Conservation (phyloP, 2,888 invertebrate genomes). For the Xiphydria camelus region DNA sequence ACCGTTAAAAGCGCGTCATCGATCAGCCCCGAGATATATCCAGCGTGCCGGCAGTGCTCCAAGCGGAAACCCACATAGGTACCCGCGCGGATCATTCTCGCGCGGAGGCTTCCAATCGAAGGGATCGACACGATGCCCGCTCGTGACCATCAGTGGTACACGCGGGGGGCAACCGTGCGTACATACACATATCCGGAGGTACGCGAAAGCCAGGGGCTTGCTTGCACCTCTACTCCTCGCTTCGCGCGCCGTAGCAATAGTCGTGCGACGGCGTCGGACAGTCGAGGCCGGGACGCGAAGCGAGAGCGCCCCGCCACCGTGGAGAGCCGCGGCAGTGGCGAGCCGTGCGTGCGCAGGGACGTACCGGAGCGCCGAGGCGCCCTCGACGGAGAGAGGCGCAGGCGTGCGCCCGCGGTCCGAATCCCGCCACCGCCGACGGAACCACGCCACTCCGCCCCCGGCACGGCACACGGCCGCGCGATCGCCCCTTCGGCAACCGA, state of each 20-base stretch:
- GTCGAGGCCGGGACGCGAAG: neutral
- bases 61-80: too few relatives aligned
- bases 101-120: too few relatives aligned
- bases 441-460: constrained; percentile 53
- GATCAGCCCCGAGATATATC: too few relatives aligned
- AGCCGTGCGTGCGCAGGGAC: neutral
- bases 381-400: constrained; percentile 36
- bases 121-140: too few relatives aligned
- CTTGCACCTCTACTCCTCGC: constrained; percentile 8
- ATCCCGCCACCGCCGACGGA: constrained; percentile 52
- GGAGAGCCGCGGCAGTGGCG: neutral
- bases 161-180: too few relatives aligned
- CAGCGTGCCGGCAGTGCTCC: too few relatives aligned
- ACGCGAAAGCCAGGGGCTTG: constrained; percentile 1
- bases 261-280: constrained; percentile 18
- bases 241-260: constrained; percentile 12
- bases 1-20: too few relatives aligned
- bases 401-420: constrained; percentile 48
- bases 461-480: constrained; percentile 49
- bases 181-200: too few relatives aligned
- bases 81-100: too few relatives aligned
- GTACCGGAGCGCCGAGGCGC: neutral
- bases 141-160: too few relatives aligned
- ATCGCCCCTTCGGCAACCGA: constrained; percentile 40
- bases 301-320: neutral